Evolutionary conservation across 2,113 vertebrate genomes (phyloP), one percentile per base, ranked within the genome.

Genomic region (Hemicordylus capensis): DNA sequence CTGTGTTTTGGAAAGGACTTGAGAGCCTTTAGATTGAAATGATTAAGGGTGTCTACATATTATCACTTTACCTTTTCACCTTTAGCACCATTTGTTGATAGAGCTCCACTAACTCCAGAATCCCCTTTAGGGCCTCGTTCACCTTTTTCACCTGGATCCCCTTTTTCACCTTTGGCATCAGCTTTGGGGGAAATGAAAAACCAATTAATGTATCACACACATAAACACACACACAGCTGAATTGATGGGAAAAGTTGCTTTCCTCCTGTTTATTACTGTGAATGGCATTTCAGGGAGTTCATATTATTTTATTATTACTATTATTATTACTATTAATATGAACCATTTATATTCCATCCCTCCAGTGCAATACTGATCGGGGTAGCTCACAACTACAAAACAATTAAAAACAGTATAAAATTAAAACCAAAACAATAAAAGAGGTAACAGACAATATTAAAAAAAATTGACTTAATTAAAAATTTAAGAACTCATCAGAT

Each of bases 111-210:
- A 0, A 88, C 81, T 26, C 95, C 95, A 0, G 96, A 84, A 12
- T 98, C 97, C 63, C 97, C 98, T 92, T 98, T 98, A 1, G 95
- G 89, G 56, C 97, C 98, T 2, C 76, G 83, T 7, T 92, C 92
- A 0, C 97, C 97, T 64, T 95, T 96, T 54, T 96, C 95, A 39
- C 97, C 98, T 72, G 66, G 81, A 1, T 95, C 94, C 0, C 97
- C 97, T 73, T 96, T 97, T 51, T 96, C 96, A 1, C 96, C 97
- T 92, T 93, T 97, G 54, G 56, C 12, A 59, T 92, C 91, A 0
- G 17, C 2, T 61, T 83, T 80, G 83, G 94, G 80, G 88, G 67
- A 89, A 85, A 46, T 79, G 76, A 51, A 24, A 79, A 80, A 39
- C n/a, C 17, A n/a, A 46, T 74, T 42, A n/a, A 63, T 42, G 7